Conservation (phyloP, 2,113 vertebrate species). For the Larimichthys crocea region DNA sequence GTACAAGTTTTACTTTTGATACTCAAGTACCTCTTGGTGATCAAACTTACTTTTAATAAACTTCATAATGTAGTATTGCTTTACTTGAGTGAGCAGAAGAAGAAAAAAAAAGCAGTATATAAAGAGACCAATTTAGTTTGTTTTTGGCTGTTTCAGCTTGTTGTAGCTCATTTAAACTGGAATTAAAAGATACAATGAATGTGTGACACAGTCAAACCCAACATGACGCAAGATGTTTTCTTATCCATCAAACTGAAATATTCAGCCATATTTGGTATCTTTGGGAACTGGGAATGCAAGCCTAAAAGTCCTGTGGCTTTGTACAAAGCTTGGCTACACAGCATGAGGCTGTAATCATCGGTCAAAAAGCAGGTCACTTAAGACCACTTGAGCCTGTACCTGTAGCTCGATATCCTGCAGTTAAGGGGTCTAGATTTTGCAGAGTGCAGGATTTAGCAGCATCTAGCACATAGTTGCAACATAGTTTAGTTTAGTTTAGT, state of each 20-base stretch:
- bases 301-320: neutral
- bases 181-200: neutral
- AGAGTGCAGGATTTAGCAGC: too few species aligned
- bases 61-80: neutral
- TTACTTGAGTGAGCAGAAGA: neutral
- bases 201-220: neutral
- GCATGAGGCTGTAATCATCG: neutral
- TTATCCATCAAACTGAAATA: neutral
- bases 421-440: neutral
- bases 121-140: too few species aligned
- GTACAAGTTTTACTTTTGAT: too few species aligned
- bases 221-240: neutral
- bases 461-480: too few species aligned
- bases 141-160: neutral
- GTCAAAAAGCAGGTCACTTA: neutral
- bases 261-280: neutral
- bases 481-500: too few species aligned
- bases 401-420: neutral
- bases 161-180: neutral
- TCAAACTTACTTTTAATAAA: neutral
- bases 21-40: too few species aligned
- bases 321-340: too few species aligned
- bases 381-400: neutral
- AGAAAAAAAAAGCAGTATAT: too few species aligned
- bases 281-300: neutral